Conservation (phyloP, 2,797 vertebrate species). For the Ammospiza maritima region DNA sequence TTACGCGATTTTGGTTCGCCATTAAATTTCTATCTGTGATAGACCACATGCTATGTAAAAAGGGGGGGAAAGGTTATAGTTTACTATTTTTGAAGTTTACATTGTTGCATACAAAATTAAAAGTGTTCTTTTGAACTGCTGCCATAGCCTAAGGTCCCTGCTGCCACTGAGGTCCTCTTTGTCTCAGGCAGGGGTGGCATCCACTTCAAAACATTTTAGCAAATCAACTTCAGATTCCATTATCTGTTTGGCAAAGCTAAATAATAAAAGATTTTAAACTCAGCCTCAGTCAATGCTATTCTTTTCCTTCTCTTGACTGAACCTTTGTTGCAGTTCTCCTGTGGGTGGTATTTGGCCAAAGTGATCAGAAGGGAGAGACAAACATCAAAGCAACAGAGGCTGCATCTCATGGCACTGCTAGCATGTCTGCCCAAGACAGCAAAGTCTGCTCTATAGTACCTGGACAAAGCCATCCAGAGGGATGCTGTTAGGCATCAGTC, state of each 20-base stretch:
- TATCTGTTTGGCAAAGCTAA: conserved; percentile 79
- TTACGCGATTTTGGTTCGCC: conserved; percentile 76
- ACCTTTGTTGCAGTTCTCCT: neutral
- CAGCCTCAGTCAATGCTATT: neutral
- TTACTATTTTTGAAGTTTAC: conserved; percentile 86
- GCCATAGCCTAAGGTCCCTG: conserved; percentile 75
- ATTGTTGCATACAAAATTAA: conserved; percentile 80
- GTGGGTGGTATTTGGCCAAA: neutral
- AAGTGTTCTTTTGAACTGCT: conserved; percentile 78
- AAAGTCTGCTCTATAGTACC: neutral
- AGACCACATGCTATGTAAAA: conserved; percentile 78
- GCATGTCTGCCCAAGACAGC: neutral
- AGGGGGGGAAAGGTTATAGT: conserved; percentile 72
- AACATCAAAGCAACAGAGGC: neutral
- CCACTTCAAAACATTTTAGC: conserved; percentile 79
- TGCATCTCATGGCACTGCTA: neutral
- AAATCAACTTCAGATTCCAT: conserved; percentile 79
- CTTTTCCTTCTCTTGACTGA: neutral
- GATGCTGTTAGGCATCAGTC: neutral
- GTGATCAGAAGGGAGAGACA: neutral
- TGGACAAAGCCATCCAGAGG: neutral
- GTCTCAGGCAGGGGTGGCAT: conserved; percentile 69
- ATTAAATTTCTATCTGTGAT: conserved; percentile 83
- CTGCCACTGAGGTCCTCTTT: conserved; percentile 71
- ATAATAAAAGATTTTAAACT: conserved; percentile 80